phyloP scores from a whole-genome alignment of 2,888 invertebrate species.

The Aleiodes alternator region DNA sequence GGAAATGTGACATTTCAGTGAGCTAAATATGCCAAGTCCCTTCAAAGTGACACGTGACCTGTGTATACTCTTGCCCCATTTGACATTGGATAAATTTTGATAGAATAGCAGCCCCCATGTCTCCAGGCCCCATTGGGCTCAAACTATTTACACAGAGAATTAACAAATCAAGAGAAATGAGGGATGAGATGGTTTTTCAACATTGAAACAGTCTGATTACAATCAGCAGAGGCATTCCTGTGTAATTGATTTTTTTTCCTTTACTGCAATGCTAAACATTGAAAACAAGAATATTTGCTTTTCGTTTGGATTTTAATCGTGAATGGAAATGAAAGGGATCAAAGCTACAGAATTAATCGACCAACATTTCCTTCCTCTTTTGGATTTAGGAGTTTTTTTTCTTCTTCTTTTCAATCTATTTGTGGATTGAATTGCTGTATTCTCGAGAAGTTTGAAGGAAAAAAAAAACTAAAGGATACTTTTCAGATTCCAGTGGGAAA shows the following conservation, averaged over 20 bases:
- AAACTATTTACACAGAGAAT: slow-evolving; percentile 25
- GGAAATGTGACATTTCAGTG: slow-evolving; percentile 35
- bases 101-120: slow-evolving; percentile 64
- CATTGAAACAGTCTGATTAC: slow-evolving; percentile 58
- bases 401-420: slow-evolving; percentile 12
- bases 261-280: slow-evolving; percentile 67
- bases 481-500: slow-evolving; percentile 22
- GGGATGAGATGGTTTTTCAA: slow-evolving; percentile 10
- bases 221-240: slow-evolving; percentile 71
- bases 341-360: slow-evolving; percentile 42
- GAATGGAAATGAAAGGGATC: slow-evolving; percentile 44
- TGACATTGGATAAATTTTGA: slow-evolving; percentile 71
- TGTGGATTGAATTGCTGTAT: background rate
- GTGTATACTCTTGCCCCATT: slow-evolving; percentile 57
- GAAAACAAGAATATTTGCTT: slow-evolving; percentile 57
- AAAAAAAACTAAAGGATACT: background rate
- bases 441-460: slow-evolving; percentile 13
- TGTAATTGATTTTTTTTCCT: slow-evolving; percentile 72
- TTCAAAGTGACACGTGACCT: slow-evolving; percentile 66
- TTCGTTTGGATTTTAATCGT: slow-evolving; percentile 43
- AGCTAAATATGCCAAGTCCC: slow-evolving; percentile 54
- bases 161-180: slow-evolving; percentile 20
- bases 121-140: slow-evolving; percentile 46
- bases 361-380: slow-evolving; percentile 14
- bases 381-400: background rate